Conservation (phyloP, 1,140 invertebrate species). For the Tetraneura akinire region DNA sequence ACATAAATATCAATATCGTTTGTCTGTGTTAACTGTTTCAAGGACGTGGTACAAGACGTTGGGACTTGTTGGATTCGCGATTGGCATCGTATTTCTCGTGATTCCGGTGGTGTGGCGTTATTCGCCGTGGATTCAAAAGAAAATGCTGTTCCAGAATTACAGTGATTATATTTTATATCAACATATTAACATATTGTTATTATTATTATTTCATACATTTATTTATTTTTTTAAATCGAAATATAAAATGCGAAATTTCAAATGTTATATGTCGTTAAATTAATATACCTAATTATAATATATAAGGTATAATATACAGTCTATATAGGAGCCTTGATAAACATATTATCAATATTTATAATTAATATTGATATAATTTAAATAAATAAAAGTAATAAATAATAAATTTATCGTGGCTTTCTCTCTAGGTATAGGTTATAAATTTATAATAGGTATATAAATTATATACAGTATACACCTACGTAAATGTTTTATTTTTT, state of each 20-base stretch:
- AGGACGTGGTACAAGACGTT: background rate
- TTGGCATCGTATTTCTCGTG: background rate
- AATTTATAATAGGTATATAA: background rate
- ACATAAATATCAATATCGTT: too few species aligned
- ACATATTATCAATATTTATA: too few species aligned
- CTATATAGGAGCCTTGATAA: too few species aligned
- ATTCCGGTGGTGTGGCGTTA: conserved; percentile 19
- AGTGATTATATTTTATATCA: background rate
- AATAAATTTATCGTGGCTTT: too few species aligned
- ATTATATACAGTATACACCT: background rate
- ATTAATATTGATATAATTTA: too few species aligned
- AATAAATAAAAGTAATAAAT: too few species aligned
- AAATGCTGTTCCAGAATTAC: conserved; percentile 38
- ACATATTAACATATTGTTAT: background rate
- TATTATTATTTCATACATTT: background rate
- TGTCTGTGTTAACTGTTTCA: too few species aligned
- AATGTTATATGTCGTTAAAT: too few species aligned
- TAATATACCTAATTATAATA: too few species aligned
- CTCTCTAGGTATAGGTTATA: too few species aligned
- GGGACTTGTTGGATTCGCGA: background rate
- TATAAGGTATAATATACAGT: too few species aligned
- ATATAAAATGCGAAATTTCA: background rate
- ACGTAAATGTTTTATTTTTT: background rate
- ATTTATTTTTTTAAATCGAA: background rate
- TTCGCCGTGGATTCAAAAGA: conserved; percentile 21